phyloP scores from a whole-genome alignment of 1,140 invertebrate genomes.

The Ladona fulva region DNA sequence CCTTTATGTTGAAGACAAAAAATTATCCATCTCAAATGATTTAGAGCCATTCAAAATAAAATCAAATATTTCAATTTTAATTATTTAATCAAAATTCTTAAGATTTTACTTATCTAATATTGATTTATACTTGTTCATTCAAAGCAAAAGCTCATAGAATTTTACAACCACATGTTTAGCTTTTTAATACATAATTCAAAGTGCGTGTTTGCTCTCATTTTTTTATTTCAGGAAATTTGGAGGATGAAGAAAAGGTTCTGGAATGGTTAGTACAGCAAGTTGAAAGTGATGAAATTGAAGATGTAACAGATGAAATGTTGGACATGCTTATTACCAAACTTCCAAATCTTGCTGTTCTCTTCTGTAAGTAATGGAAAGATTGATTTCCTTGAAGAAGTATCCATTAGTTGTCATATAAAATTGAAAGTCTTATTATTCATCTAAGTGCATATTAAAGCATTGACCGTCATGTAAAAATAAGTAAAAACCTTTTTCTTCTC shows the following conservation, averaged over 20 bases:
- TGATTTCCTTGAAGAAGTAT: too few species aligned
- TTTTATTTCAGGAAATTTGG: constrained; percentile 60
- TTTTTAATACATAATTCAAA: neutral
- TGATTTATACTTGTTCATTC: neutral
- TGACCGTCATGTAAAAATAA: too few species aligned
- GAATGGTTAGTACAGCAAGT: constrained; percentile 78
- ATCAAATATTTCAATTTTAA: too few species aligned
- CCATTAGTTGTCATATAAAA: too few species aligned
- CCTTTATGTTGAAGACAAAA: too few species aligned
- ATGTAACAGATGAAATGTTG: constrained; percentile 89
- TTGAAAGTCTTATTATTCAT: too few species aligned
- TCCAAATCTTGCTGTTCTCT: constrained; percentile 76
- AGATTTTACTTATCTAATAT: neutral
- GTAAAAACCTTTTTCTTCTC: too few species aligned
- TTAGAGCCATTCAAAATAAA: too few species aligned
- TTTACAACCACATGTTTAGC: neutral
- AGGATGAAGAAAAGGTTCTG: constrained; percentile 83
- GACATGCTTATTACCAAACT: constrained; percentile 84
- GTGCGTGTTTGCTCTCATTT: constrained; percentile 15
- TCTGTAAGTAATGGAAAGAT: constrained; percentile 57
- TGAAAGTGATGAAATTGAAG: constrained; percentile 86
- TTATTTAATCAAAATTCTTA: too few species aligned
- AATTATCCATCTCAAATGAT: too few species aligned
- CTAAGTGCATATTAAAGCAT: too few species aligned
- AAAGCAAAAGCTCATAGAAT: neutral